phyloP scores from a whole-genome alignment of 2,888 invertebrate genomes.

The Octonoba sinensis region DNA sequence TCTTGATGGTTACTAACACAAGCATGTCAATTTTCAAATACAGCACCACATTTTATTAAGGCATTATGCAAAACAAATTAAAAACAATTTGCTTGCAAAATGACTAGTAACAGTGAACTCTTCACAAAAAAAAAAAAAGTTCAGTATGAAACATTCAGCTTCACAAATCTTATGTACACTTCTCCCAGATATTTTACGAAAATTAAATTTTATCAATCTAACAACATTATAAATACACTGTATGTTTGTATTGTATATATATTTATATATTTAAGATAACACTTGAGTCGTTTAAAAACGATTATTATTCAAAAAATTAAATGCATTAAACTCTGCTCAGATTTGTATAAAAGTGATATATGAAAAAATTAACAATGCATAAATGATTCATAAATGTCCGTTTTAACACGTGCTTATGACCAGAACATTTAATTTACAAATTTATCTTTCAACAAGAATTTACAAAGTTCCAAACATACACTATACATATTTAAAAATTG shows the following conservation, averaged over 20 bases:
- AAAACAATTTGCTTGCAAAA: constrained; percentile 3
- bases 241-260: neutral
- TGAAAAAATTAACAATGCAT: constrained; percentile 36
- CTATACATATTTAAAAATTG: constrained; percentile 41
- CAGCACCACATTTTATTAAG: constrained; percentile 12
- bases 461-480: constrained; percentile 28
- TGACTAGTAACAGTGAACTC: constrained; percentile 12
- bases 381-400: constrained; percentile 48
- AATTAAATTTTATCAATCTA: neutral
- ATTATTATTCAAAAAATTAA: neutral
- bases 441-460: constrained; percentile 42
- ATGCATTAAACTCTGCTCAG: neutral
- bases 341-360: neutral
- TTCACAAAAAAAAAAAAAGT: no score
- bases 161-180: no score
- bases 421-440: constrained; percentile 33
- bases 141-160: no score
- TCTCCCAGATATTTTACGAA: no score
- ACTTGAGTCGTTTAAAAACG: neutral
- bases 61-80: neutral
- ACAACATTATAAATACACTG: constrained; percentile 1
- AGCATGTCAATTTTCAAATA: constrained; percentile 5
- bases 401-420: neutral
- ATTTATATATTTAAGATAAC: neutral
- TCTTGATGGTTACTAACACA: neutral